phyloP scores from a whole-genome alignment of 2,797 vertebrate genomes.

The Paedocypris micromegethes region DNA sequence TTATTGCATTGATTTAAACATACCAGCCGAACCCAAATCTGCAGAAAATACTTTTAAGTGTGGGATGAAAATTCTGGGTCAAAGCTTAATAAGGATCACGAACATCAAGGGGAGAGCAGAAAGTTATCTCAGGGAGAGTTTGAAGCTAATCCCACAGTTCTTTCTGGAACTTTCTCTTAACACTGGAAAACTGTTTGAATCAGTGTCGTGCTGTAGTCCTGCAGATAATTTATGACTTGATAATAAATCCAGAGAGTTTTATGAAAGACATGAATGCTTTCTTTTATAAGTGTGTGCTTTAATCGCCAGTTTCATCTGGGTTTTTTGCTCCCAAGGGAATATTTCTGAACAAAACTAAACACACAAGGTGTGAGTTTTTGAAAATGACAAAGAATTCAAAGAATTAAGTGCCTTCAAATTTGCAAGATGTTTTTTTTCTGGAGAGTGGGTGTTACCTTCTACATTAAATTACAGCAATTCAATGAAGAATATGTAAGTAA shows the following conservation, averaged over 20 bases:
- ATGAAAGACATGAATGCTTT: constrained; percentile 4
- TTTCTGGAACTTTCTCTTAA: constrained; percentile 8
- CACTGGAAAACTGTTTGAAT: constrained; percentile 4
- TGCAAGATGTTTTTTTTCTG: too few relatives aligned
- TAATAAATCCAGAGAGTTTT: background rate
- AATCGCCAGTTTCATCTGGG: too few relatives aligned
- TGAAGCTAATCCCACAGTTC: constrained; percentile 4
- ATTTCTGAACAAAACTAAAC: too few relatives aligned
- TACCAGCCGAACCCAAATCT: constrained; percentile 7
- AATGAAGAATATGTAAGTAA: too few relatives aligned
- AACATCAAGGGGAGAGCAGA: constrained; percentile 2
- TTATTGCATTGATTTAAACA: constrained; percentile 3
- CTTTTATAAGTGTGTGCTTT: background rate
- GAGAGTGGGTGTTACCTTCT: too few relatives aligned
- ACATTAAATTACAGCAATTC: too few relatives aligned
- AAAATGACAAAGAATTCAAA: too few relatives aligned
- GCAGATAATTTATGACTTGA: constrained; percentile 10
- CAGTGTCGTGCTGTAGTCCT: constrained; percentile 11
- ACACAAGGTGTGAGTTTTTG: too few relatives aligned
- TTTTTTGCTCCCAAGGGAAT: too few relatives aligned
- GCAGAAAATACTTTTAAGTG: constrained; percentile 14
- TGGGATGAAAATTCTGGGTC: constrained; percentile 28
- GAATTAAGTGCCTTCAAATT: too few relatives aligned
- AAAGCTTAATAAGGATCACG: constrained; percentile 20
- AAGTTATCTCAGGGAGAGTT: background rate